Percentiles rank a stretch among this genome's conserved stretches.
Evolutionary conservation across 2,888 invertebrate genomes (phyloP).

Genomic region (Ophion slaviceki): DNA sequence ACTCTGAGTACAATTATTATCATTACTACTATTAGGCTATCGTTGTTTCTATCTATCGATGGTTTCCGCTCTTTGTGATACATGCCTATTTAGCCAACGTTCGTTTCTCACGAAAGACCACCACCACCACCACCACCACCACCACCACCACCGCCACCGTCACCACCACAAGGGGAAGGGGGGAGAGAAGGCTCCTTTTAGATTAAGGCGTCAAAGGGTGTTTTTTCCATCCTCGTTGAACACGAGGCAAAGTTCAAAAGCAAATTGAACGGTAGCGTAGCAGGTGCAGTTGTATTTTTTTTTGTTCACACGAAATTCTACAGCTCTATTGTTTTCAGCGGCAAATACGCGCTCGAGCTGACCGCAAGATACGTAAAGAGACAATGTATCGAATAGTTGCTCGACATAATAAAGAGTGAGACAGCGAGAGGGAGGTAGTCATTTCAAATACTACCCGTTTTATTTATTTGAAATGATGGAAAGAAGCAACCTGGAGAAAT

Average conservation of each 20-base stretch:
- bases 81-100: background rate
- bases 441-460: too few relatives aligned
- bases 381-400: constrained; percentile 64
- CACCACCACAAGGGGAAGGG: too few relatives aligned
- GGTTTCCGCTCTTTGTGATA: too few relatives aligned
- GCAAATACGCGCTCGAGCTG: constrained; percentile 71
- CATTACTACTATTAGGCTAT: background rate
- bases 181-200: too few relatives aligned
- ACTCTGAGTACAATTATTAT: background rate
- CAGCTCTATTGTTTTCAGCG: constrained; percentile 82
- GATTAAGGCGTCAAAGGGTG: too few relatives aligned
- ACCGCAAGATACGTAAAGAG: constrained; percentile 65
- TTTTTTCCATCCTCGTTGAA: background rate
- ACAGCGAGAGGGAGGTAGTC: background rate
- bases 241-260: constrained; percentile 1
- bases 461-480: too few relatives aligned
- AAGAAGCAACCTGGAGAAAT: too few relatives aligned
- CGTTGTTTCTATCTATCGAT: too few relatives aligned
- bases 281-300: constrained; percentile 55
- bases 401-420: constrained; percentile 67
- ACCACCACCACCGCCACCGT: too few relatives aligned
- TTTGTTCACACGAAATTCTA: constrained; percentile 73
- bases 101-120: constrained; percentile 1
- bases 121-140: too few relatives aligned
- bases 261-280: constrained; percentile 13